phyloP scores from a whole-genome alignment of 2,888 invertebrate genomes.

The Drosophila testacea region DNA sequence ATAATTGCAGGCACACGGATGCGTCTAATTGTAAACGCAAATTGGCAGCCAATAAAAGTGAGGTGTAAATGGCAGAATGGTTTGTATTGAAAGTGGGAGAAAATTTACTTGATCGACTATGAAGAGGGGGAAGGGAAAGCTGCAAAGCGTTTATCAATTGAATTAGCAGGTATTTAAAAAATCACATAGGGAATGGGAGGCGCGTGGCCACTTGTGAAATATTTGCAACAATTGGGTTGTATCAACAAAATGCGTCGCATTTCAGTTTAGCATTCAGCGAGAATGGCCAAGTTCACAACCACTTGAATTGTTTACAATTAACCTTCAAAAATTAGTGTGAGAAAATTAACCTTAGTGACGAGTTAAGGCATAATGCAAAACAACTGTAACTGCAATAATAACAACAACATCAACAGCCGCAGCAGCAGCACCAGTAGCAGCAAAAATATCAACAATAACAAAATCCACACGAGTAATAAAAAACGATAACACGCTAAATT shows the following conservation, averaged over 20 bases:
- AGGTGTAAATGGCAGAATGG: constrained; percentile 66
- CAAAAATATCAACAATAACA: constrained; percentile 30
- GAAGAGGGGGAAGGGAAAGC: not conserved
- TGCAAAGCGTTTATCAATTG: constrained; percentile 62
- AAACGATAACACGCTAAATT: constrained; percentile 70
- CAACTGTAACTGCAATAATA: constrained; percentile 41
- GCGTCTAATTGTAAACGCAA: constrained; percentile 73
- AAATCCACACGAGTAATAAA: constrained; percentile 40
- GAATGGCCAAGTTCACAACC: constrained; percentile 33
- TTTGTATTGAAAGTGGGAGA: not conserved
- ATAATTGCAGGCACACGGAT: constrained; percentile 68
- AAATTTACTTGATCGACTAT: not conserved
- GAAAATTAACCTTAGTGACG: constrained; percentile 74
- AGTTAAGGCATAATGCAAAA: constrained; percentile 63
- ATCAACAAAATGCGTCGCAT: constrained; percentile 24
- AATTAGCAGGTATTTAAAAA: constrained; percentile 66
- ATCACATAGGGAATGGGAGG: constrained; percentile 42
- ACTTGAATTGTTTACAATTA: constrained; percentile 59
- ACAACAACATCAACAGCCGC: constrained; percentile 39
- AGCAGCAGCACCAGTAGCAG: constrained; percentile 36
- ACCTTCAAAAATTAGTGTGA: constrained; percentile 74
- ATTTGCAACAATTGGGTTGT: constrained; percentile 18
- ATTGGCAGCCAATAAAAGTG: constrained; percentile 68
- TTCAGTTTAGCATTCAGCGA: constrained; percentile 6
- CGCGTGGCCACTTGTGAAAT: constrained; percentile 59